Base-by-base conservation (phyloP, 2,888 invertebrate genomes). In the Orchesellides sinensis region DNA sequence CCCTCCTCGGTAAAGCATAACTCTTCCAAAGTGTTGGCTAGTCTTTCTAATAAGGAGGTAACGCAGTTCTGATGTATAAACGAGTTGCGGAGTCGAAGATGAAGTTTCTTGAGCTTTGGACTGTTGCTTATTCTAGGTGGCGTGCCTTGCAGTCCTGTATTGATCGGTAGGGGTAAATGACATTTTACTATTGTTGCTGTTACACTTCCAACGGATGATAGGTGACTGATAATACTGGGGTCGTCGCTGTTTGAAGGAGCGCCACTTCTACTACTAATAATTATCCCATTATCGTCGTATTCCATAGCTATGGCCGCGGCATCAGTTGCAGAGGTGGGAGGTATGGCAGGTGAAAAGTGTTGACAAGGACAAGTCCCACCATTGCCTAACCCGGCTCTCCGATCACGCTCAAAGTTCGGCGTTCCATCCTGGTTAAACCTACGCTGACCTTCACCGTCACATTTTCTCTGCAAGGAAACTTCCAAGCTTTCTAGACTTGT, bases 81-180 rank as follows among this genome's bases (percentile, higher is more conserved):
- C 6, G 74, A 80, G 59, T 83, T 85, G 27, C 79, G 66, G 12
- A 85, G 63, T 14, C 83, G 70, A n/a, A 80, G 73, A 49, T 83
- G 73, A 23, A 85, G 63, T 29, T 52, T 80, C 69, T 81, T 83
- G 65, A 85, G 68, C 54, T 77, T 70, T 27, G 80, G 80, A 59
- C 72, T 72, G 72, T 66, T 80, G 56, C 65, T 80, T 66, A 80
- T 63, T 27, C 79, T 70, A 70, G 65, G 70, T 8, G 63, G 66
- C 4, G 70, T 52, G 63, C 47, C 59, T 45, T 56, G 56, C 56
- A 54, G 54, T 47, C 65, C 66, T 56, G 66, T 65, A 3, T 8
- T 35, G 29, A 80, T 65, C 29, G 80, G 80, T 47, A 80, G 32
- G 54, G 80, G 80, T 59, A 80, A 66, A 27, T 80, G 80, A 80